Conservation (phyloP, 2,113 vertebrate species). For the Muntiacus reevesi region DNA sequence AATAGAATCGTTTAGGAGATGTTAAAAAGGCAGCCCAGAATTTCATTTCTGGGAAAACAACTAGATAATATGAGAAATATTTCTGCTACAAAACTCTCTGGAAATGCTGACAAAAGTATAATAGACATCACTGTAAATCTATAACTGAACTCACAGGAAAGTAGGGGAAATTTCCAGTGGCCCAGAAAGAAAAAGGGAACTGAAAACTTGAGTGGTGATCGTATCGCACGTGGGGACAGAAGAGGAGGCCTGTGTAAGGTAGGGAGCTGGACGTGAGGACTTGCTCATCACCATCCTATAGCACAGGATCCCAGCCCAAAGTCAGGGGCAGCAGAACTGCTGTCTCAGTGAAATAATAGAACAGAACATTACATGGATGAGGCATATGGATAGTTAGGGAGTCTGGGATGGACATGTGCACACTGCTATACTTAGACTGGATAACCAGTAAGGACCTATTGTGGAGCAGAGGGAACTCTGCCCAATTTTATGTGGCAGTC, state of each 20-base stretch:
- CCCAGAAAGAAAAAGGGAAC: background rate
- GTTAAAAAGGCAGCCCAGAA: background rate
- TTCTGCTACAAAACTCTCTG: background rate
- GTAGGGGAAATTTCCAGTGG: background rate
- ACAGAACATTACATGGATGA: background rate
- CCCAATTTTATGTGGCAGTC: background rate
- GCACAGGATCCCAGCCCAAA: background rate
- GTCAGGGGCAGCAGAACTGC: background rate
- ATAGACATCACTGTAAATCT: background rate
- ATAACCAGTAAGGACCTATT: background rate
- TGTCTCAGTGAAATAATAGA: background rate
- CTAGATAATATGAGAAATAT: background rate
- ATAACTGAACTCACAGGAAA: background rate
- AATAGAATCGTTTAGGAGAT: background rate
- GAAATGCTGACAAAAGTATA: background rate
- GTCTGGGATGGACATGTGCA: background rate
- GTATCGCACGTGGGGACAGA: background rate
- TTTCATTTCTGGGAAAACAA: background rate
- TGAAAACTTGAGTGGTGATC: background rate
- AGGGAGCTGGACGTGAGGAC: background rate
- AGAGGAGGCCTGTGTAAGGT: background rate
- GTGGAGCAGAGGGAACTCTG: background rate
- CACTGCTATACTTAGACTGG: background rate
- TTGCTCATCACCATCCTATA: background rate
- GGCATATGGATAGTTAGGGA: background rate